Base-by-base conservation (phyloP, 2,797 vertebrate genomes). In the Sebastes iracundus region DNA sequence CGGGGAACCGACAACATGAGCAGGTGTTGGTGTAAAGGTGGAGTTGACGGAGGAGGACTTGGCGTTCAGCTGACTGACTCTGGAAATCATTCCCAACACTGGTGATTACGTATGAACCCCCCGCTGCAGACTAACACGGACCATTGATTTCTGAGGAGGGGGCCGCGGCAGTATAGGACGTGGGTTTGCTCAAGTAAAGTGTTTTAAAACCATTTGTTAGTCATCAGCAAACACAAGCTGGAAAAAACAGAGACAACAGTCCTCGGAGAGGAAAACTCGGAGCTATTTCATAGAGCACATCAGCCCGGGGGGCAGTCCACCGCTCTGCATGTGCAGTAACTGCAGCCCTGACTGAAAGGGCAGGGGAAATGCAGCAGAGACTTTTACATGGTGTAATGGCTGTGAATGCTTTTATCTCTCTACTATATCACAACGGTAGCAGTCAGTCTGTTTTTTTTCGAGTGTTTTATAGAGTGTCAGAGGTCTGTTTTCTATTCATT, bases 131-230 rank as follows among this genome's bases (percentile, higher is more conserved):
- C 82, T 46, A 86, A 78, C 74, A 83, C 16, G 79, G 74, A 55
- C 81, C 84, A 85, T 82, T 85, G 88, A 84, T 80, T 87, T 79
- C 80, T 65, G 59, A 0, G 49, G 63, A 75, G 72, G 55, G 67
- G 77, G 22, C 1, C 0, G 16, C 55, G 42, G 72, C 67, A 71
- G 60, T 30, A 46, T 18, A 72, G 75, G 78, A 74, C 58, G 28
- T 28, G 64, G 32, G 77, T 84, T 80, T 87, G 75, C 82, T 81
- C 74, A 67, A 87, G 75, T 67, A 30, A 89, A 87, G 81, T 84
- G 87, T 73, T 92, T 88, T 81, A 85, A 90, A 88, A 77, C 75
- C 83, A 88, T 91, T 90, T 88, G 69, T 85, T 84, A 72, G 87
- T 83, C 86, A 89, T 92, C 87, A 77, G 82, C 75, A 72, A 90